These are phyloP conservation scores for Rhea pennata DNA, from an alignment of 2,113 vertebrate species.

Conservation along the genomic window DNA sequence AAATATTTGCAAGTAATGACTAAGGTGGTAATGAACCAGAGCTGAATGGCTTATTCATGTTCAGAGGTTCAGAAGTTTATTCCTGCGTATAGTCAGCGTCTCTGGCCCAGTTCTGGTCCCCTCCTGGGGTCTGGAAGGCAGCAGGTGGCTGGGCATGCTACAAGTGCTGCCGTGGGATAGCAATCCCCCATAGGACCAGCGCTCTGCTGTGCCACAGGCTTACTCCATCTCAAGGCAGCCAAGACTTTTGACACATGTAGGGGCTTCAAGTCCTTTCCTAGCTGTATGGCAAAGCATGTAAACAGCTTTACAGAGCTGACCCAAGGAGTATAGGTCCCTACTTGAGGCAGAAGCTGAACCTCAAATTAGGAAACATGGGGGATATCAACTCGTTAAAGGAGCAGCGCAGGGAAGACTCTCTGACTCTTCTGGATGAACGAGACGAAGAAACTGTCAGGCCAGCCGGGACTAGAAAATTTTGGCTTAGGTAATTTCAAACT, in stretches of 20 bases:
- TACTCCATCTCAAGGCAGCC: not conserved
- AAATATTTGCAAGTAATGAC: slow-evolving; percentile 59
- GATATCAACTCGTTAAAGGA: not conserved
- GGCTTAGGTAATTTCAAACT: not conserved
- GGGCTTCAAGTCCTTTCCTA: not conserved
- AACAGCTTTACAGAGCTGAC: not conserved
- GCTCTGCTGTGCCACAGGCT: accelerated
- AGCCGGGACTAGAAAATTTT: not conserved
- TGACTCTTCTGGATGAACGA: not conserved
- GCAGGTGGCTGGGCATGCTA: not conserved
- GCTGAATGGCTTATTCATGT: slow-evolving; percentile 15
- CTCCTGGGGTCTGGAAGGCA: not conserved
- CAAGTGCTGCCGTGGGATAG: accelerated
- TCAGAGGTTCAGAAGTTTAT: not conserved
- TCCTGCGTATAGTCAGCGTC: not conserved
- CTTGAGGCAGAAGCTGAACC: not conserved
- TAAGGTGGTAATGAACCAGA: slow-evolving; percentile 57
- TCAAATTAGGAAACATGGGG: not conserved
- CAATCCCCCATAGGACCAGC: not conserved
- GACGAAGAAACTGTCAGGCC: not conserved
- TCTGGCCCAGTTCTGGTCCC: not conserved
- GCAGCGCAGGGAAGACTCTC: not conserved
- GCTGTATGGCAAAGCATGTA: not conserved
- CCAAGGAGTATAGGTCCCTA: not conserved
- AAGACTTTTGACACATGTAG: not conserved